phyloP scores from a whole-genome alignment of 2,797 vertebrate species.

The Scomberomorus guttatus region DNA sequence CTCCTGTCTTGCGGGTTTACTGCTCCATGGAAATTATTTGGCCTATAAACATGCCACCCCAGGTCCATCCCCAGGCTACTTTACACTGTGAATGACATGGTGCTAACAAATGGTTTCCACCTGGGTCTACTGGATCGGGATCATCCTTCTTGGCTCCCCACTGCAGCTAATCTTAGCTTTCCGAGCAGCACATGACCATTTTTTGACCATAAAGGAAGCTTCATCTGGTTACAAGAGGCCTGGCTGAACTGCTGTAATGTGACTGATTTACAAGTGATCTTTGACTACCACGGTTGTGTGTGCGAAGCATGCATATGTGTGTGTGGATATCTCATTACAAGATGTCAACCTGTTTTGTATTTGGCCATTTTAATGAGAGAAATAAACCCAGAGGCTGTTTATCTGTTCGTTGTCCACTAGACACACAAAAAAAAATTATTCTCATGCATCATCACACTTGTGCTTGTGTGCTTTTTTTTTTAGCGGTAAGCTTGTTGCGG shows the following conservation, averaged over 20 bases:
- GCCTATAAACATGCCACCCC: conserved; percentile 52
- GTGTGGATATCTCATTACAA: conserved; percentile 41
- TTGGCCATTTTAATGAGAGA: conserved; percentile 53
- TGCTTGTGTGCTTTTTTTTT: background rate
- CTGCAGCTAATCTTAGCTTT: conserved; percentile 55
- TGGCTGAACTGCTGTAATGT: conserved; percentile 20
- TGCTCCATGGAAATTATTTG: conserved; percentile 52
- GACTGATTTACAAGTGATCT: conserved; percentile 8
- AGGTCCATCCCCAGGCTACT: conserved; percentile 44
- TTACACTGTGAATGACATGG: conserved; percentile 47
- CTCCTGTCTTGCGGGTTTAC: conserved; percentile 26
- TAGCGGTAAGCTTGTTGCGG: conserved; percentile 14
- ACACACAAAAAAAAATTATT: background rate
- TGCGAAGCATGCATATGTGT: background rate
- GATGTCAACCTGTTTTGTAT: conserved; percentile 58
- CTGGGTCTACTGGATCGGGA: conserved; percentile 31
- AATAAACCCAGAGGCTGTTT: conserved; percentile 55
- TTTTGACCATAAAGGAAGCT: conserved; percentile 36
- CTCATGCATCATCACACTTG: background rate
- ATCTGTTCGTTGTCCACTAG: conserved; percentile 28
- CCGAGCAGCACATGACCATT: conserved; percentile 24
- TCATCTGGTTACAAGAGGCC: conserved; percentile 44
- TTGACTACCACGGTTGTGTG: background rate
- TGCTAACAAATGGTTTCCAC: conserved; percentile 69
- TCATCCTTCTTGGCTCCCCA: conserved; percentile 24